Evolutionary conservation across 2,888 invertebrate genomes (phyloP), one percentile per base, ranked within the genome.

Genomic region (Lissonota sp.): DNA sequence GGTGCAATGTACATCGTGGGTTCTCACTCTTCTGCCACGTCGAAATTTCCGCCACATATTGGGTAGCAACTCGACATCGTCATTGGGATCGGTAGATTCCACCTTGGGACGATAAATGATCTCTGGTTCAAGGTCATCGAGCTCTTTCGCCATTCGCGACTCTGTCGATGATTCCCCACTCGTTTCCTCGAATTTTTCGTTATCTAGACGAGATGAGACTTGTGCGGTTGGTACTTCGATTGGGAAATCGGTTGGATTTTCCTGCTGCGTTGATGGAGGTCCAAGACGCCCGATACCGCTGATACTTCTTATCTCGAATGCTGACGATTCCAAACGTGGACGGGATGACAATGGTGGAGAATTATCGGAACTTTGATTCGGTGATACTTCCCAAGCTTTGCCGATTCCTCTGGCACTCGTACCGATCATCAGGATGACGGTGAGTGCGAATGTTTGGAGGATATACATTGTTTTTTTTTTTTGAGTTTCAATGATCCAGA

Each of bases 331-430:
- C 14, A 86, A 74, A 14, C 88, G 88, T 1, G 88, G 85, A 86
- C 89, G 89, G 4, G 86, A 85, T 5, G 88, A 80, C 51, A 85
- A 83, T 10, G 74, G 71, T n/a, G 84, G 82, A 0, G 84, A 82
- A 58, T 87, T 81, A 57, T 88, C 85, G 5, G 84, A 55, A 10
- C 83, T 69, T 39, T 88, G 85, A 1, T 85, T 82, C 8, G 85
- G 86, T 0, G 89, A 86, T 5, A 90, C 85, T 7, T 90, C 88
- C 91, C 91, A 91, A n/a, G 89, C 88, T 60, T 86, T 86, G 1
- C 90, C 89, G 7, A 88, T 64, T 14, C 89, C 91, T 10, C 77
- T 83, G n/a, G 88, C 87, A 4, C 53, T 66, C 40, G 73, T 70
- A 16, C 77, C 76, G 7, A 73, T 77, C 67, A 84, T 46, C 16